Conservation (phyloP, 2,888 invertebrate species). For the Orchesella flavescens region DNA sequence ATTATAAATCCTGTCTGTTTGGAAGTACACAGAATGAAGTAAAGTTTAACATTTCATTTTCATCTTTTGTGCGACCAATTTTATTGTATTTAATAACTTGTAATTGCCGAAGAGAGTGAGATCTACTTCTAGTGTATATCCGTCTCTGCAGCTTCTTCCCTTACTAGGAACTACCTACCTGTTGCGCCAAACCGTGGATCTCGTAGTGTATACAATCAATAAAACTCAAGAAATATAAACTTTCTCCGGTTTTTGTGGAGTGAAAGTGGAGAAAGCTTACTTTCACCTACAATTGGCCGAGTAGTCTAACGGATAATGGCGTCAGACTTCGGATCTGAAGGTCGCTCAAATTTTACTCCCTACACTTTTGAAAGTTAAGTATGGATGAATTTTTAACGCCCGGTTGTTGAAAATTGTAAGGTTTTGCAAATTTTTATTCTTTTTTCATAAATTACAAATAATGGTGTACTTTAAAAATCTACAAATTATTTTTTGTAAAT, state of each 20-base stretch:
- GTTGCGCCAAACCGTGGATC: too few species aligned
- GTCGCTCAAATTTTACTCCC: slow-evolving; percentile 42
- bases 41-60: too few species aligned
- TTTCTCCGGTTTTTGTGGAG: slow-evolving; percentile 22
- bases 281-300: slow-evolving; percentile 38
- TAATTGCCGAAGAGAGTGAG: too few species aligned
- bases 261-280: slow-evolving; percentile 38
- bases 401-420: neutral
- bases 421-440: slow-evolving; percentile 38
- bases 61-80: too few species aligned
- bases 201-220: too few species aligned
- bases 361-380: neutral
- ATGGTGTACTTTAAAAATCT: neutral
- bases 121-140: too few species aligned
- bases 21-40: too few species aligned
- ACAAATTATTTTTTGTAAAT: neutral
- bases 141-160: too few species aligned
- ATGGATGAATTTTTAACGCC: neutral
- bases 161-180: too few species aligned
- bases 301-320: slow-evolving; percentile 63
- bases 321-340: slow-evolving; percentile 66
- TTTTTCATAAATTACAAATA: slow-evolving; percentile 28
- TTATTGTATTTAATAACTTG: too few species aligned
- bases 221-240: too few species aligned
- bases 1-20: too few species aligned